A percentile compares a stretch with the other conserved stretches of the same genome.
These are phyloP conservation scores for Tanaodytes sp. DNA, from an alignment of 2,888 invertebrate genomes.

Conservation along the genomic window DNA sequence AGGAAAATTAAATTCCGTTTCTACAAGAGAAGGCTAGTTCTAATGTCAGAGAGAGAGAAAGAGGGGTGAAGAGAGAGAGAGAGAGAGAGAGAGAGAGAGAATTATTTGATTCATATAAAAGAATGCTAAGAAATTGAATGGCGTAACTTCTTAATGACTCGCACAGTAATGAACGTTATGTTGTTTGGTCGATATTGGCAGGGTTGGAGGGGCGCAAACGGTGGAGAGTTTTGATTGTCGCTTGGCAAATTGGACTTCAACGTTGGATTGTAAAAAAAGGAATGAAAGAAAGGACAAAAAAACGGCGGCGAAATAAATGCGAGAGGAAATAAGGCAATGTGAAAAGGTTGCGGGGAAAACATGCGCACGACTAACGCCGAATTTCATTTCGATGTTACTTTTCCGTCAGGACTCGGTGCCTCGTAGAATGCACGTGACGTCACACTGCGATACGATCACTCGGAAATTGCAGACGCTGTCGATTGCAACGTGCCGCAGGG, in stretches of 20 bases:
- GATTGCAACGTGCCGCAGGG: conserved; percentile 58
- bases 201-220: conserved; percentile 4
- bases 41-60: no score
- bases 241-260: conserved; percentile 46
- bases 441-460: conserved; percentile 54
- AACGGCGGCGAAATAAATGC: conserved; percentile 23
- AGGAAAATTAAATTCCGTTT: no score
- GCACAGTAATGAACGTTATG: conserved; percentile 21
- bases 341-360: conserved; percentile 38
- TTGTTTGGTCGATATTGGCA: conserved; percentile 48
- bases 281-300: neutral
- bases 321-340: conserved; percentile 37
- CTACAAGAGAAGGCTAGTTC: no score
- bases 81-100: conserved; percentile 4
- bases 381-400: conserved; percentile 55
- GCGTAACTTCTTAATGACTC: conserved; percentile 37
- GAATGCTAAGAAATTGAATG: conserved; percentile 10
- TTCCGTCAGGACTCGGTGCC: conserved; percentile 47
- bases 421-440: conserved; percentile 58
- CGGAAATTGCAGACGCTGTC: conserved; percentile 61
- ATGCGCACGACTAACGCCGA: conserved; percentile 41
- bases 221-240: conserved; percentile 39
- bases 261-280: conserved; percentile 31
- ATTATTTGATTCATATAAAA: conserved; percentile 27
- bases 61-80: no score